A percentile compares a stretch with the other conserved stretches of the same genome.
These are phyloP conservation scores for Hypomesus transpacificus DNA, from an alignment of 2,113 vertebrate genomes.

Conservation along the genomic window DNA sequence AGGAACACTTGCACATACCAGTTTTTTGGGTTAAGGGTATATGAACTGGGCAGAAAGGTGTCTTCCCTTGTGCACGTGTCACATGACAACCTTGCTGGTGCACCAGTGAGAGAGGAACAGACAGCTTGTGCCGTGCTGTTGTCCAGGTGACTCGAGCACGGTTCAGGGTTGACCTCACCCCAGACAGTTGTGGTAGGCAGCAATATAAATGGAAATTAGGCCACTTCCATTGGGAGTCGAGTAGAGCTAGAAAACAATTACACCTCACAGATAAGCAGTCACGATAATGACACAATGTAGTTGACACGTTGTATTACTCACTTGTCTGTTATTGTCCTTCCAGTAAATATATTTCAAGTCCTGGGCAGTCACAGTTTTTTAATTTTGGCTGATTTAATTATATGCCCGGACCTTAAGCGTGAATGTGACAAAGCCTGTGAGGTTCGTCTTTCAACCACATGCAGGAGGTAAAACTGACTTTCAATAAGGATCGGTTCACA, in stretches of 20 bases:
- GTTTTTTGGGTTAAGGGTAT: too few relatives aligned
- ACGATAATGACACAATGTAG: conserved; percentile 28
- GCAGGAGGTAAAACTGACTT: too few relatives aligned
- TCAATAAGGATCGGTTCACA: too few relatives aligned
- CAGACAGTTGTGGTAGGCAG: conserved; percentile 43
- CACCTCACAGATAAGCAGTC: conserved; percentile 33
- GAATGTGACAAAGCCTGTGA: too few relatives aligned
- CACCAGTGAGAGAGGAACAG: too few relatives aligned
- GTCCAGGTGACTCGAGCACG: conserved; percentile 4
- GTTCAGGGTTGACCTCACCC: conserved; percentile 41
- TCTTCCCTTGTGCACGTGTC: neutral
- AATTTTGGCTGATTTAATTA: neutral
- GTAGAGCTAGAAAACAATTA: conserved; percentile 56
- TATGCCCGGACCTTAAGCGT: too few relatives aligned
- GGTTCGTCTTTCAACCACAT: too few relatives aligned
- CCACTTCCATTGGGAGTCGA: conserved; percentile 41
- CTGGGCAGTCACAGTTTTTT: conserved; percentile 1
- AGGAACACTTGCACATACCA: too few relatives aligned
- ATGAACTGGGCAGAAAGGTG: too few relatives aligned
- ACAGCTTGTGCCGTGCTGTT: conserved; percentile 4
- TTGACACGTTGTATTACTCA: conserved; percentile 19
- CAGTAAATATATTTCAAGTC: conserved; percentile 10
- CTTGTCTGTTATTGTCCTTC: conserved; percentile 18
- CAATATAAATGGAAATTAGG: conserved; percentile 72
- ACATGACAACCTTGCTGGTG: too few relatives aligned